Evolutionary conservation across 2,888 invertebrate genomes (phyloP).

Genomic region (Alcis repandata): DNA sequence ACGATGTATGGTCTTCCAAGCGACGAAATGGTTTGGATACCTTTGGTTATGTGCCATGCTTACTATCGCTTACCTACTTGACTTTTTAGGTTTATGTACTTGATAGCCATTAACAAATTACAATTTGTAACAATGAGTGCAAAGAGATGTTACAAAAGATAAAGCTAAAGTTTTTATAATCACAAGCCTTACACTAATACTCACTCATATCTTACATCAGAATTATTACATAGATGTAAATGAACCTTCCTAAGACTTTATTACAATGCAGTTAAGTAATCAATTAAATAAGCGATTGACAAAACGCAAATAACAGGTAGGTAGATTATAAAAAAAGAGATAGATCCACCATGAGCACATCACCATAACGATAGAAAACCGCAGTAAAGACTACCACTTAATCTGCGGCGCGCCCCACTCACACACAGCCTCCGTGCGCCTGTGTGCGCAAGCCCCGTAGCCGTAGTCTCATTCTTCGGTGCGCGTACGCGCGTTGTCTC

Average conservation of each 20-base stretch:
- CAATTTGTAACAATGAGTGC: too few relatives aligned
- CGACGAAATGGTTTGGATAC: background rate
- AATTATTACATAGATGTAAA: too few relatives aligned
- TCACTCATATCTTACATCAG: background rate
- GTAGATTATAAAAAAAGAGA: background rate
- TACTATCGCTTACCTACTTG: too few relatives aligned
- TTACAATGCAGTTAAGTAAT: background rate
- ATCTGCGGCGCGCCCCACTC: slow-evolving; percentile 53
- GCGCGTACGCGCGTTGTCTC: slow-evolving; percentile 75
- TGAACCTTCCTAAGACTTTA: background rate
- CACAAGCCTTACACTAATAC: background rate
- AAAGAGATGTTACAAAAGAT: too few relatives aligned
- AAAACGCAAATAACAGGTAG: background rate
- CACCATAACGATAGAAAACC: slow-evolving; percentile 27
- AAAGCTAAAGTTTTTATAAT: background rate
- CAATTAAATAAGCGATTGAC: background rate
- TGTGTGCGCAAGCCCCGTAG: slow-evolving; percentile 63
- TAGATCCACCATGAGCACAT: slow-evolving; percentile 3
- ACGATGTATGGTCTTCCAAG: slow-evolving; percentile 17
- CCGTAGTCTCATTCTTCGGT: slow-evolving; percentile 74
- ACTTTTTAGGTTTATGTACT: too few relatives aligned
- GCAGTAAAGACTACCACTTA: slow-evolving; percentile 38
- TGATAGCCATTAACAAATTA: too few relatives aligned
- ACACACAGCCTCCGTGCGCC: slow-evolving; percentile 46
- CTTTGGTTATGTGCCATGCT: background rate